Percentiles rank a stretch among this genome's conserved stretches.
These are phyloP conservation scores for Avahi laniger DNA, from an alignment of 2,797 vertebrate genomes.

Conservation along the genomic window DNA sequence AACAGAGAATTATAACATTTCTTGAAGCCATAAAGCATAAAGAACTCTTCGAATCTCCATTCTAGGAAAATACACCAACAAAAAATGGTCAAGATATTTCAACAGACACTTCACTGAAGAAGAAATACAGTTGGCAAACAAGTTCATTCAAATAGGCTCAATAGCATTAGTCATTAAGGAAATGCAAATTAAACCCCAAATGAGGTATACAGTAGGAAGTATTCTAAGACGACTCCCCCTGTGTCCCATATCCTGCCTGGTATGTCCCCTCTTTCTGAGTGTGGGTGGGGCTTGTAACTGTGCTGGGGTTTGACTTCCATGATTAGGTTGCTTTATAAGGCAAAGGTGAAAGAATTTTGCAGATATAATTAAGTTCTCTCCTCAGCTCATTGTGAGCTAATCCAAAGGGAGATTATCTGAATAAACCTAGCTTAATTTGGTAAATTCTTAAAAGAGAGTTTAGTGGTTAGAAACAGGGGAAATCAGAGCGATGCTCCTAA, in stretches of 20 bases:
- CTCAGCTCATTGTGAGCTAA: background rate
- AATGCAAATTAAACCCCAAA: conserved; percentile 5
- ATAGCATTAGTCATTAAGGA: background rate
- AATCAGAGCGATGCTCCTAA: background rate
- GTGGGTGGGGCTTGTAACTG: background rate
- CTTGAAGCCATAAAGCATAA: background rate
- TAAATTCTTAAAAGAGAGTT: background rate
- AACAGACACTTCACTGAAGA: background rate
- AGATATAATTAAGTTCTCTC: background rate
- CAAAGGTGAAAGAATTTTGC: background rate
- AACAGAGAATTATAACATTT: background rate
- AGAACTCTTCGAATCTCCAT: background rate
- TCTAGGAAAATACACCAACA: background rate
- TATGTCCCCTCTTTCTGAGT: background rate
- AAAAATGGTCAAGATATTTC: background rate
- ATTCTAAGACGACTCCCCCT: background rate
- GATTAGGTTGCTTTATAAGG: background rate
- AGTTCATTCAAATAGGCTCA: background rate
- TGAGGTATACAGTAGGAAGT: background rate
- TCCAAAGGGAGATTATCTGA: background rate
- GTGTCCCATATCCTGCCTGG: background rate
- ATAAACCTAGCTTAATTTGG: background rate
- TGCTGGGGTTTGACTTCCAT: background rate
- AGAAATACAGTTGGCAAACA: background rate
- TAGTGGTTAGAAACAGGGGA: background rate